Conservation (phyloP, 2,113 vertebrate genomes). For the Machaerirhynchus nigripectus region DNA sequence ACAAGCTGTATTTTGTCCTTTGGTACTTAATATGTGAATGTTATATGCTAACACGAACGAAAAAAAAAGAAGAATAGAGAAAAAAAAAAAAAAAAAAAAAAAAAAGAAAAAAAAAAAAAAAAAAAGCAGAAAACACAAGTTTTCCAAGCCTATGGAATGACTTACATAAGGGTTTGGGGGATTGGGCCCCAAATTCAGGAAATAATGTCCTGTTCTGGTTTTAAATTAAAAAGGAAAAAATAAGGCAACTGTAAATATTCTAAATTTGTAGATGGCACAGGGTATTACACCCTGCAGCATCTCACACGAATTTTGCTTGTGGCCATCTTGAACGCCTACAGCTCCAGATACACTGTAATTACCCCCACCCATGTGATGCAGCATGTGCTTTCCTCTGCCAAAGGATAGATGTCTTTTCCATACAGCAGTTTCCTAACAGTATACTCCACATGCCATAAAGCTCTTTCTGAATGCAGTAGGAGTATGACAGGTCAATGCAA, state of each 20-base stretch:
- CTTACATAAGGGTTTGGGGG: not conserved
- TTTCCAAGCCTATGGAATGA: not conserved
- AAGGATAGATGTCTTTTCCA: not conserved
- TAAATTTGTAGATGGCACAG: not conserved
- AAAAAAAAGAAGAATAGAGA: no score
- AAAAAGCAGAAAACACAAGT: not conserved
- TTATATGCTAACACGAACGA: not conserved
- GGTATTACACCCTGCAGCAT: not conserved
- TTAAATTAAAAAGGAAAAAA: not conserved
- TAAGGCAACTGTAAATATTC: not conserved
- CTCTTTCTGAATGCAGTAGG: not conserved
- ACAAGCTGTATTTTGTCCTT: not conserved
- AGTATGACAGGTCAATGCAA: not conserved
- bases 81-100: not conserved
- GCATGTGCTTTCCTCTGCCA: not conserved
- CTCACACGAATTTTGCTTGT: not conserved
- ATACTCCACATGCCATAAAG: not conserved
- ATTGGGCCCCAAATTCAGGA: not conserved
- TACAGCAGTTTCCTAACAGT: not conserved
- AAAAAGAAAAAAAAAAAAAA: fast-evolving
- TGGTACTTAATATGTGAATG: not conserved
- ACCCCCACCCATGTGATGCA: not conserved
- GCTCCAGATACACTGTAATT: constrained; percentile 33
- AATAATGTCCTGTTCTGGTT: not conserved
- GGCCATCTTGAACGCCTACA: constrained; percentile 25